Percentiles rank a stretch among this genome's conserved stretches.
Evolutionary conservation across 2,888 invertebrate genomes (phyloP).

Genomic region (Heliconius ethilla): DNA sequence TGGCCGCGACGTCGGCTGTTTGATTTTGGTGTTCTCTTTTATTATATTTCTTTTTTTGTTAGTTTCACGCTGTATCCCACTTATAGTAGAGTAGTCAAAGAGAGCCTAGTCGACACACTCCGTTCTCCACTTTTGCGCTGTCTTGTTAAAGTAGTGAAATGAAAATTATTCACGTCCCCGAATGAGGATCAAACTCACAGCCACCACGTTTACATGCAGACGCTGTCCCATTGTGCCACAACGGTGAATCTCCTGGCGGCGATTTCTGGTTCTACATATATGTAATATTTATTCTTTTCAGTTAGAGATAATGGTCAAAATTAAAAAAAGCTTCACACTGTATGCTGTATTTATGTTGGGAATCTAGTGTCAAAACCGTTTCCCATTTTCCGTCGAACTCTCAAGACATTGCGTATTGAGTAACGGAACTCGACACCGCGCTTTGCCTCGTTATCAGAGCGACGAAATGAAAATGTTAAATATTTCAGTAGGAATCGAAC

Average conservation of each 20-base stretch:
- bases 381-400: no score
- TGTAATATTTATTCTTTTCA: no score
- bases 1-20: constrained; percentile 48
- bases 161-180: background rate
- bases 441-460: background rate
- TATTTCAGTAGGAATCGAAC: background rate
- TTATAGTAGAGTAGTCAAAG: background rate
- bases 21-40: constrained; percentile 45
- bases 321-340: no score
- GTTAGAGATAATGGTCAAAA: no score
- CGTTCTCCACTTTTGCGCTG: background rate
- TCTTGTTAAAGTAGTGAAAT: background rate
- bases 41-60: background rate
- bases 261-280: no score
- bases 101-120: background rate
- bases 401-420: no score
- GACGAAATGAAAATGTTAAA: background rate
- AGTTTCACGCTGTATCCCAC: background rate
- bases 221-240: no score
- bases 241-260: no score
- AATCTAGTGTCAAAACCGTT: no score
- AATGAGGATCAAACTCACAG: background rate
- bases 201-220: background rate
- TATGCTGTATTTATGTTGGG: no score
- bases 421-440: no score